These are phyloP conservation scores for Dermolepida albohirtum DNA, from an alignment of 2,888 invertebrate species.

Conservation along the genomic window DNA sequence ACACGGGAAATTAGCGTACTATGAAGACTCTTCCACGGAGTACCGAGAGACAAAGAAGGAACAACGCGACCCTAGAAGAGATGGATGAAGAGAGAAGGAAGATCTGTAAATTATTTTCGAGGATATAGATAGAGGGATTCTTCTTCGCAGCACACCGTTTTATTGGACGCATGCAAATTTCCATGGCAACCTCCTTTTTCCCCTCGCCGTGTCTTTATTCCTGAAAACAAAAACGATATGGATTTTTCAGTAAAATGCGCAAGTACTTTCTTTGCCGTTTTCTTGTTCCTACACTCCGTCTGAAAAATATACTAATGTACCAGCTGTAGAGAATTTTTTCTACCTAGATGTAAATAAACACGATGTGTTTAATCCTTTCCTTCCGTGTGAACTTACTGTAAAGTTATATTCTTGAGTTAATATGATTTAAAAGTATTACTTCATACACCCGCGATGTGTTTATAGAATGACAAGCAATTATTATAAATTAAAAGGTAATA, in stretches of 20 bases:
- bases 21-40: not conserved
- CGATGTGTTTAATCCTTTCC: too few relatives aligned
- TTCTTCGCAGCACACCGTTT: conserved; percentile 52
- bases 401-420: too few relatives aligned
- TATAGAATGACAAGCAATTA: too few relatives aligned
- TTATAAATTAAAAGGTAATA: too few relatives aligned
- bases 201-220: conserved; percentile 59
- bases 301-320: conserved; percentile 14
- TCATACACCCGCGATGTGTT: too few relatives aligned
- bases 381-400: too few relatives aligned
- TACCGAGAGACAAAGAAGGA: conserved; percentile 14
- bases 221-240: conserved; percentile 64
- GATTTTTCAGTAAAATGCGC: conserved; percentile 62
- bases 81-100: conserved; percentile 6
- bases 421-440: too few relatives aligned
- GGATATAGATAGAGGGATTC: conserved; percentile 42
- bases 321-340: not conserved
- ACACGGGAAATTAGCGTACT: conserved; percentile 15
- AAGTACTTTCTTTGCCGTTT: conserved; percentile 49
- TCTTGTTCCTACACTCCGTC: conserved; percentile 46
- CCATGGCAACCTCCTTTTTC: conserved; percentile 62
- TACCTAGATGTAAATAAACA: not conserved
- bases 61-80: not conserved
- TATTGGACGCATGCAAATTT: conserved; percentile 65
- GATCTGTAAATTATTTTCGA: conserved; percentile 39